Percentiles rank a stretch among this genome's conserved stretches.
Conservation (phyloP, 1,140 invertebrate species). For the Ganaspis sp. region DNA sequence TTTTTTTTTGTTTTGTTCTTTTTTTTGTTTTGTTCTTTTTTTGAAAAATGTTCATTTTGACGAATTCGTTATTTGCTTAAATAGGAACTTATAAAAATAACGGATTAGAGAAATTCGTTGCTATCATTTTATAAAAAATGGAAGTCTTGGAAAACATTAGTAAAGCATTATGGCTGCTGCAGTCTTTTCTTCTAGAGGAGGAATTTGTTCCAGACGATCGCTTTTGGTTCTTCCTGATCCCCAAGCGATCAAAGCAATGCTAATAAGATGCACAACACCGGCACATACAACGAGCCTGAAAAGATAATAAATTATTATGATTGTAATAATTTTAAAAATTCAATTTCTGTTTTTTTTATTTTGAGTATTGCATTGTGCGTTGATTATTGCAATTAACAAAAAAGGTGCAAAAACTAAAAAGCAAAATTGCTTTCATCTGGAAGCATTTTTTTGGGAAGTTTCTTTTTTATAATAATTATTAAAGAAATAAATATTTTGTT, state of each 20-base stretch:
- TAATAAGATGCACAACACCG: slow-evolving; percentile 83
- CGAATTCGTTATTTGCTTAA: neutral
- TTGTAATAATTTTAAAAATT: slow-evolving; percentile 10
- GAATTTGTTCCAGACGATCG: slow-evolving; percentile 79
- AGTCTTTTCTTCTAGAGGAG: slow-evolving; percentile 86
- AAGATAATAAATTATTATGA: slow-evolving; percentile 45
- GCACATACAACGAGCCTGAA: slow-evolving; percentile 86
- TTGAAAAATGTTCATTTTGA: neutral
- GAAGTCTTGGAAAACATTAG: slow-evolving; percentile 66
- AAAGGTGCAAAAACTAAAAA: too few relatives aligned
- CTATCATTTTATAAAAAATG: neutral
- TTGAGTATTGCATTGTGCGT: too few relatives aligned
- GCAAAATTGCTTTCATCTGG: too few relatives aligned
- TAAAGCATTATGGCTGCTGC: slow-evolving; percentile 92
- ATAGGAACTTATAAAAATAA: neutral
- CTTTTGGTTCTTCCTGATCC: slow-evolving; percentile 82
- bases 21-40: too few relatives aligned
- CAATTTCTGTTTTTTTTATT: slow-evolving; percentile 11
- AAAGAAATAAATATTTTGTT: slow-evolving; percentile 49
- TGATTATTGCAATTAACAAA: too few relatives aligned
- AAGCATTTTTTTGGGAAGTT: too few relatives aligned
- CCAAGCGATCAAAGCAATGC: slow-evolving; percentile 85
- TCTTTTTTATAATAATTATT: too few relatives aligned
- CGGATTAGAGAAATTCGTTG: neutral
- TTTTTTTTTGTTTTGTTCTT: too few relatives aligned